A percentile compares a stretch with the other conserved stretches of the same genome.
phyloP scores from a whole-genome alignment of 1,140 invertebrate species.

The Chymomyza costata region DNA sequence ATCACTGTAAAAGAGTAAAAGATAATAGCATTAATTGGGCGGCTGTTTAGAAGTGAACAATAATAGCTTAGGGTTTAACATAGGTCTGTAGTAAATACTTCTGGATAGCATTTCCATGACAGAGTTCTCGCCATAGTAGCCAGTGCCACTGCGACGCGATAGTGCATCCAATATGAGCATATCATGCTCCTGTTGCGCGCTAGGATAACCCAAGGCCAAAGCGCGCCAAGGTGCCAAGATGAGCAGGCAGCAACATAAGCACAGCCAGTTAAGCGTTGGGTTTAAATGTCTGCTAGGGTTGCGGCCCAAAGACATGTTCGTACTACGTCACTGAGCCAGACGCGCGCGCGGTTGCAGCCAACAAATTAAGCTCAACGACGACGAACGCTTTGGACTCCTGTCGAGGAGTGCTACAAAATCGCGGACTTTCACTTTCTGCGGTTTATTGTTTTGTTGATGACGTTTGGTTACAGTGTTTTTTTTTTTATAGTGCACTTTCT shows the following conservation, averaged over 20 bases:
- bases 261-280: conserved; percentile 62
- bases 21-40: conserved; percentile 25
- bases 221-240: conserved; percentile 1
- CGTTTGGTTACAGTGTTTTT: too few relatives aligned
- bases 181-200: conserved; percentile 83
- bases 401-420: conserved; percentile 7
- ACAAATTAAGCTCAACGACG: not conserved
- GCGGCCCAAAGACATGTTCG: not conserved
- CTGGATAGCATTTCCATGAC: conserved; percentile 88
- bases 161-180: conserved; percentile 83
- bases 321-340: conserved; percentile 6
- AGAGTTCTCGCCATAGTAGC: conserved; percentile 79
- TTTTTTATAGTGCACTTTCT: conserved; percentile 46
- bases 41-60: conserved; percentile 4
- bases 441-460: conserved; percentile 21
- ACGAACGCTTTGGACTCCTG: conserved; percentile 15
- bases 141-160: conserved; percentile 80
- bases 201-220: conserved; percentile 61
- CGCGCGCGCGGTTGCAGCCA: conserved; percentile 14
- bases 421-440: conserved; percentile 55
- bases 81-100: too few relatives aligned
- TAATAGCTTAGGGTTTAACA: too few relatives aligned
- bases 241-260: conserved; percentile 34
- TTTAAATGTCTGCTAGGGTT: conserved; percentile 2
- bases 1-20: conserved; percentile 83